Conservation (phyloP, 2,113 vertebrate genomes). For the Urocolius indicus region DNA sequence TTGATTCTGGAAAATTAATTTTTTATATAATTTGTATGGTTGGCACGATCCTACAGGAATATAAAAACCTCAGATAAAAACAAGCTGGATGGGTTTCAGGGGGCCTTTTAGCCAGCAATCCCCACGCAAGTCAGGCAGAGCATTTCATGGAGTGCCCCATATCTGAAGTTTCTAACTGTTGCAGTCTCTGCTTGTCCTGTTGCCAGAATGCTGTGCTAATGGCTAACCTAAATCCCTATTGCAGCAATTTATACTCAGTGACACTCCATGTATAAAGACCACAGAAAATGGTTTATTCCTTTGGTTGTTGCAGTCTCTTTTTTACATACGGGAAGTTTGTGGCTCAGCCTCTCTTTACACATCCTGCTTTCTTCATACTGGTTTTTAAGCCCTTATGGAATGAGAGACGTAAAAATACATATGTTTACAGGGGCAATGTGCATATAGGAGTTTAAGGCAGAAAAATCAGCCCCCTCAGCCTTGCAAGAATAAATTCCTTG, state of each 20-base stretch:
- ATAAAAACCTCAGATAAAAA: neutral
- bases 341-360: neutral
- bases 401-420: neutral
- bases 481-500: neutral
- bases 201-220: neutral
- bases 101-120: neutral
- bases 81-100: neutral
- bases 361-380: accelerated
- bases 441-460: neutral
- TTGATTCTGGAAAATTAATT: neutral
- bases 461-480: neutral
- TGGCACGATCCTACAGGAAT: neutral
- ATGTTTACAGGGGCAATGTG: neutral
- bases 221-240: neutral
- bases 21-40: neutral
- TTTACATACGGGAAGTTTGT: accelerated
- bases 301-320: neutral
- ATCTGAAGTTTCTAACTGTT: neutral
- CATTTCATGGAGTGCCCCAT: neutral
- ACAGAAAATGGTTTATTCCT: neutral
- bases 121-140: accelerated
- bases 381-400: neutral
- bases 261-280: accelerated
- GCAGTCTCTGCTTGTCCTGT: neutral
- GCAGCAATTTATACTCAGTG: neutral